Conservation (phyloP, 2,113 vertebrate genomes). For the Myotis lucifugus region DNA sequence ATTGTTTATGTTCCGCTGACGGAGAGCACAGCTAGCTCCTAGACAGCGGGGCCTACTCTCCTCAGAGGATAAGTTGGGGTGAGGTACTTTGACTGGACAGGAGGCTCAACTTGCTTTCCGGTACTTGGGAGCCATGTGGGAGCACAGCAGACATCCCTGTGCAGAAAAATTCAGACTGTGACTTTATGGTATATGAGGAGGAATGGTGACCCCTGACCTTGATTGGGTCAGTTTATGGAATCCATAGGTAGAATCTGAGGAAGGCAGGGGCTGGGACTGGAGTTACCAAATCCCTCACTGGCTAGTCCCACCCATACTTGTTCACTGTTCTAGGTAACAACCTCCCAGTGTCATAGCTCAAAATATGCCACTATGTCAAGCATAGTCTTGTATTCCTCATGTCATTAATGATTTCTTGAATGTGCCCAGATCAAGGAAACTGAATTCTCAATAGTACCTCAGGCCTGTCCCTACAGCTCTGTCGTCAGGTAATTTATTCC, state of each 20-base stretch:
- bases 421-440: background rate
- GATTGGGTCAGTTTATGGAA: no score
- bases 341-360: background rate
- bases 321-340: background rate
- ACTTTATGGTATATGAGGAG: background rate
- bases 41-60: no score
- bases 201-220: background rate
- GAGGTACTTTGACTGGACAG: background rate
- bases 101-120: accelerated
- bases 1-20: background rate
- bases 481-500: background rate
- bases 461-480: background rate
- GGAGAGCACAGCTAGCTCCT: background rate
- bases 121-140: accelerated
- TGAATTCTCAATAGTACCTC: accelerated
- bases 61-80: background rate
- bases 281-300: background rate
- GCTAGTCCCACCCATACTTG: no score
- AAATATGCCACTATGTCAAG: background rate
- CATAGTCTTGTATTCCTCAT: background rate
- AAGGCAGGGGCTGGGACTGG: background rate
- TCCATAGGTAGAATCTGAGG: background rate
- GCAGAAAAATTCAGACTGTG: background rate
- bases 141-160: background rate
- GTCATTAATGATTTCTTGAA: background rate